A percentile compares a stretch with the other conserved stretches of the same genome.
Conservation (phyloP, 2,888 invertebrate species). For the Cinara cedri region DNA sequence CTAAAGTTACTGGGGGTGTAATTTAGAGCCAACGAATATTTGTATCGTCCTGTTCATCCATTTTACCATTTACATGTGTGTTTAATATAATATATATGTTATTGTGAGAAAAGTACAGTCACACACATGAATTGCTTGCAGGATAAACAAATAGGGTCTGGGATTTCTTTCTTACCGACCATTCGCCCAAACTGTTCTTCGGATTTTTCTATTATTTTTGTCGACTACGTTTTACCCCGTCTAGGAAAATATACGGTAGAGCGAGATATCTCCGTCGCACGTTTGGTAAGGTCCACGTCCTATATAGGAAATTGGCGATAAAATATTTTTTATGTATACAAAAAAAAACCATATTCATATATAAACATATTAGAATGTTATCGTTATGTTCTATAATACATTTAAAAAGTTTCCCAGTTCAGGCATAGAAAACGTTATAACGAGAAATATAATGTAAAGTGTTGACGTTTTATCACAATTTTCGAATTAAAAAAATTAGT, state of each 20-base stretch:
- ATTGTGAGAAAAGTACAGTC: neutral
- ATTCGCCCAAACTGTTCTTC: constrained; percentile 6
- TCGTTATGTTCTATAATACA: too few relatives aligned
- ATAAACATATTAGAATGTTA: too few relatives aligned
- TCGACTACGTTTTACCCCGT: constrained; percentile 20
- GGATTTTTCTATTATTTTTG: constrained; percentile 17
- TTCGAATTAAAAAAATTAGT: too few relatives aligned
- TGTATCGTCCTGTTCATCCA: constrained; percentile 31
- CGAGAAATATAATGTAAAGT: too few relatives aligned
- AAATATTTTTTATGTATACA: constrained; percentile 23
- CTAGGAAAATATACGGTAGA: constrained; percentile 13
- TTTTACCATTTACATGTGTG: constrained; percentile 19
- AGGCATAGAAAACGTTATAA: too few relatives aligned
- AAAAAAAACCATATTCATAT: too few relatives aligned
- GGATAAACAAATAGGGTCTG: constrained; percentile 32
- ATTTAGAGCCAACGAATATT: constrained; percentile 47
- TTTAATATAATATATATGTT: too few relatives aligned
- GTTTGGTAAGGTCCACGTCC: neutral
- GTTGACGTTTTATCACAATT: too few relatives aligned
- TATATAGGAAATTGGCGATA: constrained; percentile 16
- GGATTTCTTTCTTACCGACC: constrained; percentile 19
- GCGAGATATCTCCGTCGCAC: neutral
- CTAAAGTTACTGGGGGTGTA: constrained; percentile 28
- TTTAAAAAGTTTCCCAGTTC: too few relatives aligned
- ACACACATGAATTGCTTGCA: constrained; percentile 3